Conservation (phyloP, 2,888 invertebrate species). For the Hypomecis atomaria region DNA sequence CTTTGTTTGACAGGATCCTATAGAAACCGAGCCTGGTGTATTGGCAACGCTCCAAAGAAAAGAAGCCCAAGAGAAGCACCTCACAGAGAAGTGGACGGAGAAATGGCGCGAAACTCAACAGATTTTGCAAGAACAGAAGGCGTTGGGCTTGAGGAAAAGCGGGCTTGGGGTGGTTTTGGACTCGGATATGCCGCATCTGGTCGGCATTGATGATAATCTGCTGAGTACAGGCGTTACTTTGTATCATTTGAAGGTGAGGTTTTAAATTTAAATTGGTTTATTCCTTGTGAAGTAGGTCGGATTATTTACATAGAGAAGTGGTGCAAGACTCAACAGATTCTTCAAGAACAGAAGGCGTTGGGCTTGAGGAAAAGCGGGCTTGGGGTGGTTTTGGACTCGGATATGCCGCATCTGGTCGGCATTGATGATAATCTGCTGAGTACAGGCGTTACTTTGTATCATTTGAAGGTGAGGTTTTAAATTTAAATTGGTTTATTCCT, state of each 20-base stretch:
- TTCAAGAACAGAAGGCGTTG: too few species aligned
- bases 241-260: constrained; percentile 92
- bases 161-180: constrained; percentile 95
- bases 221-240: constrained; percentile 95
- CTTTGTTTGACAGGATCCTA: constrained; percentile 68
- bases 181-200: constrained; percentile 96
- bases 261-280: too few species aligned
- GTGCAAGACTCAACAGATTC: too few species aligned
- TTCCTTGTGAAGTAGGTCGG: too few species aligned
- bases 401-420: too few species aligned
- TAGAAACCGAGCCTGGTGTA: constrained; percentile 86
- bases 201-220: constrained; percentile 95
- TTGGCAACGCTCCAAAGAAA: constrained; percentile 94
- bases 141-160: constrained; percentile 93
- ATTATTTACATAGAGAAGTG: background rate
- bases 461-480: too few species aligned
- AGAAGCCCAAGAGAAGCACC: constrained; percentile 94
- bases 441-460: too few species aligned
- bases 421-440: too few species aligned
- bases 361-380: constrained; percentile 88
- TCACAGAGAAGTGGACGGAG: constrained; percentile 96
- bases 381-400: too few species aligned
- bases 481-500: too few species aligned
- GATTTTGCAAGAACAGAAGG: constrained; percentile 94
- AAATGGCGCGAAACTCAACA: constrained; percentile 97